Conservation (phyloP, 2,888 invertebrate species). For the Catocala fraxini region DNA sequence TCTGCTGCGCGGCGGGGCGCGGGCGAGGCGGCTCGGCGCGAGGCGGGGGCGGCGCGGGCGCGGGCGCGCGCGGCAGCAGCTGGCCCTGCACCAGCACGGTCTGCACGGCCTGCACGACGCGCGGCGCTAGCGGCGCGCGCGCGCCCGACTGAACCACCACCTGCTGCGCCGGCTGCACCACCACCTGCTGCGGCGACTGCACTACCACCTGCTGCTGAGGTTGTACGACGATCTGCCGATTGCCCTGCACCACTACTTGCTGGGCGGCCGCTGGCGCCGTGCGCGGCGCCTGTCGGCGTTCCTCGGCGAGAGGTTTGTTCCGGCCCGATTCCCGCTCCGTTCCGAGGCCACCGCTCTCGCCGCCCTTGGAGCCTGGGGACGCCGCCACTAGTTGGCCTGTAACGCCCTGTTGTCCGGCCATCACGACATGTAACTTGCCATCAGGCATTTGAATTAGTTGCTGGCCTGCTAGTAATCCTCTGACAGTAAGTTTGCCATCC, state of each 20-base stretch:
- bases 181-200: constrained; percentile 64
- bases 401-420: constrained; percentile 88
- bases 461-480: constrained; percentile 96
- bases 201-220: constrained; percentile 55
- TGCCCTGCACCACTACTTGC: constrained; percentile 67
- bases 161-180: constrained; percentile 59
- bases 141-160: constrained; percentile 59
- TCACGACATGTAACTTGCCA: constrained; percentile 95
- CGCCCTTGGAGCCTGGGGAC: constrained; percentile 63
- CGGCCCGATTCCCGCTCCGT: constrained; percentile 27
- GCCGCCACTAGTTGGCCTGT: constrained; percentile 79
- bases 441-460: constrained; percentile 97
- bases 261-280: constrained; percentile 55
- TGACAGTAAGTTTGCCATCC: constrained; percentile 96
- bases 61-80: constrained; percentile 55
- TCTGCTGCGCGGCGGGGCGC: constrained; percentile 87
- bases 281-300: constrained; percentile 50
- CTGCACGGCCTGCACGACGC: constrained; percentile 66
- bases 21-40: constrained; percentile 63
- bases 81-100: constrained; percentile 72
- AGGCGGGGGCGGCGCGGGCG: constrained; percentile 58
- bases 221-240: constrained; percentile 74
- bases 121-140: constrained; percentile 47
- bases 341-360: constrained; percentile 44
- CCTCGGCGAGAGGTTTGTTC: constrained; percentile 29